Conservation (phyloP, 2,113 vertebrate species). For the Phoenicopterus ruber region DNA sequence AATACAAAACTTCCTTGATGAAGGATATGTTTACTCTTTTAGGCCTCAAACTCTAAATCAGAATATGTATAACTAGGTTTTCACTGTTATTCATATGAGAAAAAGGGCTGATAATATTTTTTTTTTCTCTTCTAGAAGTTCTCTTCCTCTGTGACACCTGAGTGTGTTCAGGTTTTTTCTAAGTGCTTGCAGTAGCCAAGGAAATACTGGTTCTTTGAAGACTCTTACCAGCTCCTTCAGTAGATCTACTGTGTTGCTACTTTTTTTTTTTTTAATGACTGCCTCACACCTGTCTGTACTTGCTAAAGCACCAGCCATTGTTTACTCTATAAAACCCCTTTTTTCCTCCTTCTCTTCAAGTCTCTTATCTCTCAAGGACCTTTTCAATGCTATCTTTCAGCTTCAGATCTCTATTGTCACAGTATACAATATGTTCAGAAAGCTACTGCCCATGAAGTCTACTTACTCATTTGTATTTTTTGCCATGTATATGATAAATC, state of each 20-base stretch:
- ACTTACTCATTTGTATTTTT: neutral
- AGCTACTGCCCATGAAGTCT: neutral
- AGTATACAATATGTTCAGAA: neutral
- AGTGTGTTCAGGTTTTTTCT: neutral
- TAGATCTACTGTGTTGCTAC: neutral
- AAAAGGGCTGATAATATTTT: neutral
- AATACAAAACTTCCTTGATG: neutral
- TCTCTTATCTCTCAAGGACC: neutral
- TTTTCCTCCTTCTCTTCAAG: neutral
- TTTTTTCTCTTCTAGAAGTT: neutral
- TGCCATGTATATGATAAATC: neutral
- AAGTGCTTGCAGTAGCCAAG: neutral
- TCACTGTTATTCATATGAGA: neutral
- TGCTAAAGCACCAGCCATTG: neutral
- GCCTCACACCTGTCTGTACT: neutral
- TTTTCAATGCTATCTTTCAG: neutral
- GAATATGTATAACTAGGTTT: neutral
- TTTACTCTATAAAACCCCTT: neutral
- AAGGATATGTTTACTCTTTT: neutral
- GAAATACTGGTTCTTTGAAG: neutral
- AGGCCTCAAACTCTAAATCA: neutral
- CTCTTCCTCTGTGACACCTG: neutral
- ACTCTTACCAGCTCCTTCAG: neutral
- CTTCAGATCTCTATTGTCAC: neutral
- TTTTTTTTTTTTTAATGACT: neutral